Conservation (phyloP, 2,888 invertebrate genomes). For the Salpingus planirostris region DNA sequence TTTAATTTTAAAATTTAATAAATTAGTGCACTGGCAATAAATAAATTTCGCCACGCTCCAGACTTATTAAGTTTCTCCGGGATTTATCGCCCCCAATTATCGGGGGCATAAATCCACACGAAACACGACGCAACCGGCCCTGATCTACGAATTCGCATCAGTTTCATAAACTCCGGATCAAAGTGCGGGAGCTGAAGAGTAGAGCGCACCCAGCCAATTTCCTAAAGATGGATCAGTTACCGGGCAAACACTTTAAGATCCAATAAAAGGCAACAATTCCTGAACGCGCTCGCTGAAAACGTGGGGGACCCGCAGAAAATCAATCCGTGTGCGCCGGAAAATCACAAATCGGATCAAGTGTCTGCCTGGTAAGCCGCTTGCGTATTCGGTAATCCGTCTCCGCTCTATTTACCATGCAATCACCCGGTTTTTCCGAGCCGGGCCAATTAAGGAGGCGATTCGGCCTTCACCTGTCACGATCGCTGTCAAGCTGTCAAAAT, state of each 20-base stretch:
- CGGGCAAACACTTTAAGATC: slow-evolving; percentile 16
- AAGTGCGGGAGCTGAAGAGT: slow-evolving; percentile 7
- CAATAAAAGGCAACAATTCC: slow-evolving; percentile 18
- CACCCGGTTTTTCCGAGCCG: too few relatives aligned
- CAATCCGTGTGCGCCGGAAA: slow-evolving; percentile 14
- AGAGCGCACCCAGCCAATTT: slow-evolving; percentile 13
- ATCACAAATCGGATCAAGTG: slow-evolving; percentile 17
- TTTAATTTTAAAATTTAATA: slow-evolving; percentile 10
- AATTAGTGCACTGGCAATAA: slow-evolving; percentile 9
- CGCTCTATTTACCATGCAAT: slow-evolving; percentile 10
- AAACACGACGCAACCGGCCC: too few relatives aligned
- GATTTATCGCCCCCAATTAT: slow-evolving; percentile 12
- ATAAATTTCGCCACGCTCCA: slow-evolving; percentile 6
- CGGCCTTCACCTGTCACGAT: too few relatives aligned
- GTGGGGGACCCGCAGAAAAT: slow-evolving; percentile 6
- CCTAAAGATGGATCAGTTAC: slow-evolving; percentile 16
- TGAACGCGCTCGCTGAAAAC: slow-evolving; percentile 9
- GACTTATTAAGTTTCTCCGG: slow-evolving; percentile 5
- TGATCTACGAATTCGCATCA: too few relatives aligned
- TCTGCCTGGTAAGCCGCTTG: slow-evolving; percentile 14
- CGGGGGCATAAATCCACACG: too few relatives aligned
- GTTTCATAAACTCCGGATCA: too few relatives aligned
- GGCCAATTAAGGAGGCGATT: too few relatives aligned
- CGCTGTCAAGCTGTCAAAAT: neutral
- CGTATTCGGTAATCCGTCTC: slow-evolving; percentile 11